Conservation (phyloP, 2,888 invertebrate species). For the Erebia epiphron region DNA sequence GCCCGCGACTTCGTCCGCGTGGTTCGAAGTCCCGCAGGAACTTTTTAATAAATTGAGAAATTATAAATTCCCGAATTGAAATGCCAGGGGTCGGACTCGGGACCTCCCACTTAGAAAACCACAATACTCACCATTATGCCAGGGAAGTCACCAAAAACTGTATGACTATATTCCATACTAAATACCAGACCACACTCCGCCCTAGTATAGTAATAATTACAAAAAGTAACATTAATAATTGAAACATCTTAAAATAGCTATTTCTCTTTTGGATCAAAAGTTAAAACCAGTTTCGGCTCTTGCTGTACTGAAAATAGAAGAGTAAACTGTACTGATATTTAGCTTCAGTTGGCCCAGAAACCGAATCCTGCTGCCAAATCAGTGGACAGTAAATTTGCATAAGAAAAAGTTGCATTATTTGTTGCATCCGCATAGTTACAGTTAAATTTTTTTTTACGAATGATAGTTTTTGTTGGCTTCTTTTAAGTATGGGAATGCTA, state of each 20-base stretch:
- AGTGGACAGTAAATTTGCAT: constrained; percentile 17
- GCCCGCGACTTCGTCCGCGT: too few relatives aligned
- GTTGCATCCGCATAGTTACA: constrained; percentile 5
- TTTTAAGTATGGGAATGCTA: neutral
- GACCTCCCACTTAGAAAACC: too few relatives aligned
- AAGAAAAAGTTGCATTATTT: constrained; percentile 11
- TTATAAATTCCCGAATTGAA: too few relatives aligned
- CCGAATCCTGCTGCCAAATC: constrained; percentile 9
- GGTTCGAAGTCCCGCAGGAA: too few relatives aligned
- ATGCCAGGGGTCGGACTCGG: too few relatives aligned
- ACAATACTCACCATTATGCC: too few relatives aligned
- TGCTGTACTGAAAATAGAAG: constrained; percentile 5
- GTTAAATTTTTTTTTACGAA: constrained; percentile 2
- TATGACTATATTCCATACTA: too few relatives aligned
- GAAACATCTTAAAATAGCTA: neutral
- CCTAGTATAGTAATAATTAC: too few relatives aligned
- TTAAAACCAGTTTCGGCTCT: neutral
- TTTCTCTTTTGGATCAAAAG: neutral
- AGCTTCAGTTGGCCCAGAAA: constrained; percentile 11
- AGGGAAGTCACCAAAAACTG: too few relatives aligned
- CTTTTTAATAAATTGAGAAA: too few relatives aligned
- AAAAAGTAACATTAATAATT: too few relatives aligned
- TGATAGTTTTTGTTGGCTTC: neutral
- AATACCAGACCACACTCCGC: too few relatives aligned
- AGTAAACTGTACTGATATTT: neutral